Conservation (phyloP, 2,888 invertebrate genomes). For the Drosophila multiciliata region DNA sequence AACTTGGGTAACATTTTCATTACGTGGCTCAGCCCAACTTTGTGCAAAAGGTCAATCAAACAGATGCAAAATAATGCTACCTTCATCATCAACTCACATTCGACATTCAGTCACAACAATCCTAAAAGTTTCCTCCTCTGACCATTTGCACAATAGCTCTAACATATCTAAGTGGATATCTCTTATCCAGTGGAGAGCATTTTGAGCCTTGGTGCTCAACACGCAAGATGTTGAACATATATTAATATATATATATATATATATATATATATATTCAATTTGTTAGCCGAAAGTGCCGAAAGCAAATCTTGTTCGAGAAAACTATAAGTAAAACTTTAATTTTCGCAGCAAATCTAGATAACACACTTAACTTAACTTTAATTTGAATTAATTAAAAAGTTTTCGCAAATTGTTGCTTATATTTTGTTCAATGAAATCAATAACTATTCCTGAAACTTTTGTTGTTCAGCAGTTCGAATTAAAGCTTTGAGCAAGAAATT, state of each 20-base stretch:
- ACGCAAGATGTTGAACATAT: conserved; percentile 3
- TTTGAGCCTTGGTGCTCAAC: not conserved
- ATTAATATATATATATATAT: not conserved
- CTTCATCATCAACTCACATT: conserved; percentile 32
- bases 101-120: conserved; percentile 31
- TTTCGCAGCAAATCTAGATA: not conserved
- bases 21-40: conserved; percentile 30
- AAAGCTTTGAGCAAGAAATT: not conserved
- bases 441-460: not conserved
- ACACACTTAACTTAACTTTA: not conserved
- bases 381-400: not conserved
- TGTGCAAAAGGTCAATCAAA: conserved; percentile 51
- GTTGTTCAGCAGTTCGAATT: not conserved
- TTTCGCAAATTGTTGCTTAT: not conserved
- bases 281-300: not conserved
- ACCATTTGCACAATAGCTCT: conserved; percentile 21
- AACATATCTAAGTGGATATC: conserved; percentile 10
- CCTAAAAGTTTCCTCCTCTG: conserved; percentile 26
- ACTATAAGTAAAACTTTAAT: not conserved
- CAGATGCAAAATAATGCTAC: conserved; percentile 44
- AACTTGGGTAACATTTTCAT: conserved; percentile 28
- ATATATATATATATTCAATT: not conserved
- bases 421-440: not conserved
- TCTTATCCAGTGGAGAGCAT: conserved; percentile 17
- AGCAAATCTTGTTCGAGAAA: not conserved